Evolutionary conservation across 2,888 invertebrate genomes (phyloP).

Genomic region (Auanema freiburgensis): DNA sequence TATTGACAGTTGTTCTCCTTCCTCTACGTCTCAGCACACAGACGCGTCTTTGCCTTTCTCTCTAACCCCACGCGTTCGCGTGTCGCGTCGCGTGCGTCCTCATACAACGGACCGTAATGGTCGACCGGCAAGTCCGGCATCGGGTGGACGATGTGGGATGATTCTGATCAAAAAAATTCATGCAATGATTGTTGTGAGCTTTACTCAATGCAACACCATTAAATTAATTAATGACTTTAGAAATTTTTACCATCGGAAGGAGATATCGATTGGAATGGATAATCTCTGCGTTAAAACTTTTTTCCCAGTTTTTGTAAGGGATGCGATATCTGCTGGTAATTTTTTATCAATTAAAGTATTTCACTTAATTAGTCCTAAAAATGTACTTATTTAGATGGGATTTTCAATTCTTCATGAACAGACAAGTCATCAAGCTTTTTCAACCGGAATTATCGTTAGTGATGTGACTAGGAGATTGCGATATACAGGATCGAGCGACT

Average conservation of each 20-base stretch:
- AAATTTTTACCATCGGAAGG: too few species aligned
- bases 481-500: conserved; percentile 27
- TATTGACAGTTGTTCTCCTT: too few species aligned
- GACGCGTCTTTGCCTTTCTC: too few species aligned
- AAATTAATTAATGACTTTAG: conserved; percentile 33
- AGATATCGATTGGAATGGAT: too few species aligned
- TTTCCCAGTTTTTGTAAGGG: too few species aligned
- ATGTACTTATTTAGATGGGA: conserved; percentile 27
- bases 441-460: conserved; percentile 25
- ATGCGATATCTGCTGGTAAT: too few species aligned
- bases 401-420: conserved; percentile 26
- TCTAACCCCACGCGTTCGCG: too few species aligned
- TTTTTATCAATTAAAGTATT: conserved; percentile 11
- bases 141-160: conserved; percentile 27
- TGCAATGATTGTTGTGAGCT: conserved; percentile 24
- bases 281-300: conserved; percentile 24
- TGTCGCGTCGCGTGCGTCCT: conserved; percentile 23
- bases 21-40: too few species aligned
- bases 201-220: conserved; percentile 29
- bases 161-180: conserved; percentile 28
- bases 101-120: conserved; percentile 26
- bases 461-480: conserved; percentile 26
- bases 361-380: conserved; percentile 17
- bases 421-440: conserved; percentile 25
- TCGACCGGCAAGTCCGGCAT: conserved; percentile 29